A percentile compares a stretch with the other conserved stretches of the same genome.
Evolutionary conservation across 2,888 invertebrate genomes (phyloP).

Genomic region (Hemithea aestivaria): DNA sequence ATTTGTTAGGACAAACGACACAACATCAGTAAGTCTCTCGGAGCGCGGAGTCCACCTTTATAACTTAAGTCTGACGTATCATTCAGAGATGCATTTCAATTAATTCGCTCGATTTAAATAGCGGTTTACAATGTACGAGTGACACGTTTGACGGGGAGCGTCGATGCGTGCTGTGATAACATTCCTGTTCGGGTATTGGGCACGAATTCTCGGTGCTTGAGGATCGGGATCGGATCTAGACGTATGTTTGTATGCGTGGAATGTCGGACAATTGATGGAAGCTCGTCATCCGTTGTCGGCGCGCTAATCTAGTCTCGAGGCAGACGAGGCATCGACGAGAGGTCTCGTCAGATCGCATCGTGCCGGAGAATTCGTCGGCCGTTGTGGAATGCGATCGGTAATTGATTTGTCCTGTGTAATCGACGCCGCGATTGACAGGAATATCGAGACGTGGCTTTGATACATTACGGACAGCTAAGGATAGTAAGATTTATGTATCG

Average conservation of each 20-base stretch:
- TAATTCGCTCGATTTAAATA: slow-evolving; percentile 62
- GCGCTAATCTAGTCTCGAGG: slow-evolving; percentile 50
- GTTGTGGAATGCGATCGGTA: slow-evolving; percentile 71
- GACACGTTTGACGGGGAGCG: slow-evolving; percentile 59
- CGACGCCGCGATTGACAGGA: slow-evolving; percentile 68
- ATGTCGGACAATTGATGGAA: slow-evolving; percentile 66
- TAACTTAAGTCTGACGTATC: no score
- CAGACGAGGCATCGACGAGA: slow-evolving; percentile 53
- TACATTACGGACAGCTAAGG: slow-evolving; percentile 24
- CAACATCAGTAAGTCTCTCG: no score
- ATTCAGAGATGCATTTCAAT: slow-evolving; percentile 49
- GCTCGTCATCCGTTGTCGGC: slow-evolving; percentile 60
- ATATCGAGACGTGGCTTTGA: slow-evolving; percentile 47
- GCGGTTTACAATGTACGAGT: slow-evolving; percentile 59
- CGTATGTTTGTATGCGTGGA: slow-evolving; percentile 63
- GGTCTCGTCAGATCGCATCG: slow-evolving; percentile 68
- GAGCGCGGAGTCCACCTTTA: no score
- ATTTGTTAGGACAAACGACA: no score
- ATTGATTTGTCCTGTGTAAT: slow-evolving; percentile 78
- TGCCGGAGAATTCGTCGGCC: slow-evolving; percentile 73
- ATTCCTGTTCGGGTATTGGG: slow-evolving; percentile 70
- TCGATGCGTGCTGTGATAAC: slow-evolving; percentile 71
- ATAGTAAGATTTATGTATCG: neutral
- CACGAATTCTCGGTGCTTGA: slow-evolving; percentile 69
- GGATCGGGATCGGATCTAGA: slow-evolving; percentile 53